Evolutionary conservation across 2,888 invertebrate genomes (phyloP), one percentile per base, ranked within the genome.

Genomic region (Ormyrus labotus): DNA sequence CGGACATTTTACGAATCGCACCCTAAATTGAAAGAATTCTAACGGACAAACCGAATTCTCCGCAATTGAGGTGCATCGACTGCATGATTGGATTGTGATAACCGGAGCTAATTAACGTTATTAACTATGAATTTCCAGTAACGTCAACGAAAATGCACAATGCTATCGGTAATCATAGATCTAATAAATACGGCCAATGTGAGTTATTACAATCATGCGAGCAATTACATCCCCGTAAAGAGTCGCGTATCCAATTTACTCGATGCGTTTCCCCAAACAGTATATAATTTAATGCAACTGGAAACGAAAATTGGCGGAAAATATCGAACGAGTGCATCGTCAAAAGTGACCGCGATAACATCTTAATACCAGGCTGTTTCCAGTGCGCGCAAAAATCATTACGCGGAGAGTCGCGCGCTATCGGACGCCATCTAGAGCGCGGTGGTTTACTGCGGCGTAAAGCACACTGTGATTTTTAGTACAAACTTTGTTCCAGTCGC

Each of bases 221-320:
- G 19, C 19, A 19, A 19, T 19, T 19, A 19, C 19, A 19, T 19
- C 19, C 19, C 19, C 19, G 19, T 19, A 19, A 19, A 19, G 19
- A 19, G 19, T 19, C 19, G 19, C 19, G 19, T 19, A 19, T 2
- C 34, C 55, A 55, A 68, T 68, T 68, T 45, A 45, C 53, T 55
- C 45, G 19, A 5, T 19, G 34, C 5, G 34, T 53, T 47, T 57
- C 7, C 45, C 13, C 13, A 53, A 73, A 55, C 55, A 5, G 19
- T 19, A 73, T 19, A 73, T 60, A 57, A 65, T 65, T 73, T 73
- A 65, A 13, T 19, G 34, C 19, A 19, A 11, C 53, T 72, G 19
- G 11, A 60, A 69, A 69, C 48, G 60, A 2, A 73, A 73, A 73
- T 63, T 55, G 53, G 72, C 61, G 9, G 63, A 53, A 19, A 45